A percentile compares a stretch with the other conserved stretches of the same genome.
Conservation (phyloP, 64 coral and sea anemone genomes). For the Stichodactyla helianthus region DNA sequence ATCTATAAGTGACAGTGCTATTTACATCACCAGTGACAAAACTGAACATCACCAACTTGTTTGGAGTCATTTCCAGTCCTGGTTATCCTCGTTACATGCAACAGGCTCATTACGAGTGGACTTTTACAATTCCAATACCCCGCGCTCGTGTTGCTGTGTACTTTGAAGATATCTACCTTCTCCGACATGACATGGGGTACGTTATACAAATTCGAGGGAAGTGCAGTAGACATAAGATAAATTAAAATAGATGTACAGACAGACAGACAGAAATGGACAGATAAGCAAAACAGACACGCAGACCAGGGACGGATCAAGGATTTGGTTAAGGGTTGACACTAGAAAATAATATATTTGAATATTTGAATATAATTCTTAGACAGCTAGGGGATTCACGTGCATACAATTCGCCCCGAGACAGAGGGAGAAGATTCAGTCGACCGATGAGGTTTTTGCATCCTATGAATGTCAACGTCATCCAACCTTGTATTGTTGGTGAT, state of each 20-base stretch:
- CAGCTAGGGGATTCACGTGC: too few species aligned
- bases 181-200: neutral
- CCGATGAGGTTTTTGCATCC: too few species aligned
- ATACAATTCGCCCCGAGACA: too few species aligned
- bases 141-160: neutral
- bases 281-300: too few species aligned
- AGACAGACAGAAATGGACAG: neutral
- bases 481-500: neutral
- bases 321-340: too few species aligned
- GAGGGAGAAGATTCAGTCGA: too few species aligned
- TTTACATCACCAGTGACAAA: neutral
- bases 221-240: too few species aligned
- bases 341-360: too few species aligned
- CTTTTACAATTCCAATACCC: neutral
- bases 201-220: neutral
- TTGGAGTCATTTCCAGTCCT: neutral
- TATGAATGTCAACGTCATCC: neutral
- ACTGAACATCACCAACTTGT: neutral
- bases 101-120: constrained; percentile 5
- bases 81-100: constrained; percentile 5
- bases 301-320: too few species aligned
- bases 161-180: neutral
- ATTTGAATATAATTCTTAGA: too few species aligned
- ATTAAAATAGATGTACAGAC: neutral
- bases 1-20: too few species aligned